Base-by-base conservation (phyloP, 1,140 invertebrate genomes). In the Melitaea cinxia region DNA sequence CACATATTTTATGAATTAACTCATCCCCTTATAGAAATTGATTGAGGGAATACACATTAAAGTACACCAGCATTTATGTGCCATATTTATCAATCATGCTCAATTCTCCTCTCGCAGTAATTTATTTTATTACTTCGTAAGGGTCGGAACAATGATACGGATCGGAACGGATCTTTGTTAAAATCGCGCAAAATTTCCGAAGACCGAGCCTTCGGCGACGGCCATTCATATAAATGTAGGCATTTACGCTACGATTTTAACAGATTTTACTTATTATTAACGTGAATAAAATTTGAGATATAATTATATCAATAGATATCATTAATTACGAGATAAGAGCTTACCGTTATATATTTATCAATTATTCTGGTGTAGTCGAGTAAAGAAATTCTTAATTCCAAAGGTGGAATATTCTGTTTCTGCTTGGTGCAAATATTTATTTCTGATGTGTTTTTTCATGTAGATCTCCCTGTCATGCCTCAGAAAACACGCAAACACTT, bases 61-160 rank as follows among this genome's bases (percentile, higher is more conserved):
- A 26, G 9, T 54, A 53, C 28, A 30, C 28, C 21, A n/a, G 45
- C 54, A 50, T 65, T 57, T 28, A 52, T 47, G 39, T 12, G 47
- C 45, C 54, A 65, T 65, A 58, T 65, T 59, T 54, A 60, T 66
- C 50, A 60, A 66, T 66, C 64, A 55, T 66, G 47, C 50, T 54
- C 57, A 66, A 66, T 66, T 66, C 49, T 37, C 28, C 47, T 23
- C 50, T 60, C 39, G 14, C 4, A 17, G 50, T 60, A 66, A 55
- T 66, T 66, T 60, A 60, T 60, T 60, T 66, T 66, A 66, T 59
- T 66, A 55, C 64, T 55, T 26, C 35, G 56, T 55, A 49, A 49
- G 57, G 49, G 50, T 55, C 64, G 17, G 52, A 55, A 59, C 56
- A 60, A 60, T 47, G 39, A 50, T n/a, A n/a, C n/a, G n/a, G n/a